Evolutionary conservation across 2,888 invertebrate genomes (phyloP), one percentile per base, ranked within the genome.

Genomic region (Andricus quercusramuli): DNA sequence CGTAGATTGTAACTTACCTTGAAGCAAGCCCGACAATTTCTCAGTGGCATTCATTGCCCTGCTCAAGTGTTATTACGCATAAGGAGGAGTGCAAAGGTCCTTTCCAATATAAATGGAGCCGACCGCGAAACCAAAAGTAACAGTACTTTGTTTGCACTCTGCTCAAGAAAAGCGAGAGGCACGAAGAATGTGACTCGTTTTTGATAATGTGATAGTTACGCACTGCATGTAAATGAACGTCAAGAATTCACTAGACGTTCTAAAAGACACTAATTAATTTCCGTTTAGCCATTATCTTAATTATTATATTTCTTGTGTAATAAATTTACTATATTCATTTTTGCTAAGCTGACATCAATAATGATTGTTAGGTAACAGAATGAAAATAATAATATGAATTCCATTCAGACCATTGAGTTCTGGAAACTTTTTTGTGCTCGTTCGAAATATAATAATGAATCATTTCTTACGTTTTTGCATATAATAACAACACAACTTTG

Each of bases 1-100:
- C 89, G 84, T 87, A 89, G 89, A 91, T 90, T 86, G 90, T 90
- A 84, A 90, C 88, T 90, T 80, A 86, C 90, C 90, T 90, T 89
- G 90, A 84, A 88, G 79, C 80, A 79, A 79, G 79, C 80, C 80
- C 68, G 77, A 81, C 82, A 80, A 84, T 83, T 80, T 65, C 77
- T 77, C 68, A 78, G 68, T 29, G 32, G 65, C 2, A 29, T 29
- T 56, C 47, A 78, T 80, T 77, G 79, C 79, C 77, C 78, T 70
- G 78, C 80, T 78, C 51, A 83, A 82, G 84, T 56, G n/a, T 85
- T 83, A 85, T 85, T 80, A 78, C 82, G 83, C 47, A 79, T 83
- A 85, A 87, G 87, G 86, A 86, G 85, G 83, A 74, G 65, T 29
- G 65, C 65, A 65, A 65, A 65, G 32, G 65, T 65, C 17, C 65